Percentiles rank a stretch among this genome's conserved stretches.
These are phyloP conservation scores for Phaethon lepturus DNA, from an alignment of 2,113 vertebrate species.

Conservation along the genomic window DNA sequence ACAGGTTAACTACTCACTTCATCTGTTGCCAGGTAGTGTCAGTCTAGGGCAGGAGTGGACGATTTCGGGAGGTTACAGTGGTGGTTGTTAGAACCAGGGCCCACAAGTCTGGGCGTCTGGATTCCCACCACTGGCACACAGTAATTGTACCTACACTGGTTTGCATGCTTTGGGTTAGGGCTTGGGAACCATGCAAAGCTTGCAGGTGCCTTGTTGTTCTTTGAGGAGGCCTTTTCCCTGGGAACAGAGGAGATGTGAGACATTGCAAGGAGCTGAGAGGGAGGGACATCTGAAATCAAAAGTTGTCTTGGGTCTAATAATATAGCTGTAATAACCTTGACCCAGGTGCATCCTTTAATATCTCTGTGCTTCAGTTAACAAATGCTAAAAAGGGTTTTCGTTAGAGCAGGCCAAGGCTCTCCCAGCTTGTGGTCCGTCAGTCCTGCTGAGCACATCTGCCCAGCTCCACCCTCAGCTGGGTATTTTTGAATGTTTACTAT, in stretches of 20 bases:
- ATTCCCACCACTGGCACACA: background rate
- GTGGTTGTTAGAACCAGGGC: background rate
- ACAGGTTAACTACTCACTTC: background rate
- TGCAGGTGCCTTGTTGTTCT: background rate
- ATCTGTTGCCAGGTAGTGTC: background rate
- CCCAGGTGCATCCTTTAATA: background rate
- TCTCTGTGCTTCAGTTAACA: slow-evolving; percentile 7
- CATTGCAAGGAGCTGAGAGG: background rate
- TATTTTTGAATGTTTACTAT: background rate
- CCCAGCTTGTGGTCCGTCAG: background rate
- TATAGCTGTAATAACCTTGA: slow-evolving; percentile 2
- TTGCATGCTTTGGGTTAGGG: background rate
- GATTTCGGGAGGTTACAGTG: background rate
- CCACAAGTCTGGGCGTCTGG: fast-evolving
- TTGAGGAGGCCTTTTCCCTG: background rate
- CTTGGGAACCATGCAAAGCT: background rate
- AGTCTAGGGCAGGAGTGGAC: background rate
- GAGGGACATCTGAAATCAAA: background rate
- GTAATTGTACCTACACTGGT: background rate
- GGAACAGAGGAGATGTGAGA: background rate
- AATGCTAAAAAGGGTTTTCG: slow-evolving; percentile 16
- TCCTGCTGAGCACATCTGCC: slow-evolving; percentile 33
- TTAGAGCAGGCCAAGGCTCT: slow-evolving; percentile 8
- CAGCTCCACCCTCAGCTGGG: background rate
- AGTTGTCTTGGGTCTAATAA: background rate